Base-by-base conservation (phyloP, 2,888 invertebrate species). In the Amitus sp. region DNA sequence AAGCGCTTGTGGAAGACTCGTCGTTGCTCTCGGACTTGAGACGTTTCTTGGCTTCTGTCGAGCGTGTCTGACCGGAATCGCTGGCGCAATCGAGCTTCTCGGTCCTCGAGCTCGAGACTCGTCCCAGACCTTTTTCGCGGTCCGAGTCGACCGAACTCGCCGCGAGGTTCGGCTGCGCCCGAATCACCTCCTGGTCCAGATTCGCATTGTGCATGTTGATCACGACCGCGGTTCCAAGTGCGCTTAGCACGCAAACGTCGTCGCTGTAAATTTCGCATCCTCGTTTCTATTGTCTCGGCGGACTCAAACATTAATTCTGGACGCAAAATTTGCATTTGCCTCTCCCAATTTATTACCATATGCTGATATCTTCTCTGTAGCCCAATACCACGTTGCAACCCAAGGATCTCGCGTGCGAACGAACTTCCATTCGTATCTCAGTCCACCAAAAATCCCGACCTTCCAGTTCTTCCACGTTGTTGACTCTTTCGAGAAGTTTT, bases 371-470 rank as follows among this genome's bases (percentile, higher is more conserved):
- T 84, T 98, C 98, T n/a, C 87, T 86, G 82, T 98, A 98, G 0
- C 95, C 98, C 34, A 98, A 84, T 43, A 98, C 95, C 3, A 96
- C 95, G 80, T 96, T 96, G 75, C 98, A 98, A 9, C 94, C 92
- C 64, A 98, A 85, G 1, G 96, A 93, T 33, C 95, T 85, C 3
- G 95, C 94, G 81, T 98, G 98, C 2, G 97, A 95, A 0, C 96
- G 87, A 55, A 98, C 91, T 85, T 98, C 98, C 81, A 95, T 95
- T 47, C 98, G 85, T 18, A 98, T 86, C 83, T 98, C 97, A 0
- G 93, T 94, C 98, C 98, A 98, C 96, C 98, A 98, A 1, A 92
- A 91, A 74, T 97, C 96, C 37, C 97, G 87, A 2, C 93, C 91
- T 77, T 95, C 95, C 12, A 94, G 93, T 80, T 96, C 96, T 72